Evolutionary conservation across 2,113 vertebrate species (phyloP), one percentile per base, ranked within the genome.

Genomic region (Oxygymnocypris stewartii): DNA sequence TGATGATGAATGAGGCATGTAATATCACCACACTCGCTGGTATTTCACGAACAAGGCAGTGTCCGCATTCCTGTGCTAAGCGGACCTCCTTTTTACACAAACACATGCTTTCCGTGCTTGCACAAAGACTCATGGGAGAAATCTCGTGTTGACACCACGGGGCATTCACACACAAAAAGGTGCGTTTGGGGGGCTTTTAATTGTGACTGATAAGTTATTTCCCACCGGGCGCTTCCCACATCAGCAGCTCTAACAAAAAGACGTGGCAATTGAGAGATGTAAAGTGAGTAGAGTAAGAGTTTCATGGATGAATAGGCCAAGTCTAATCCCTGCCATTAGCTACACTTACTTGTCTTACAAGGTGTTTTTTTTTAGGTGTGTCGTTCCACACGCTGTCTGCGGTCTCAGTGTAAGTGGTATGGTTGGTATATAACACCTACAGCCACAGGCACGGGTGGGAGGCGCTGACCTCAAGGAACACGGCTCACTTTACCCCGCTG

Each of bases 1-100:
- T 80, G 20, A 51, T 92, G 92, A 95, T 94, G 91, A 95, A 94
- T 94, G 92, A 90, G 94, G 93, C 88, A 93, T 92, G 90, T 92
- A 92, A 94, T 95, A 94, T 93, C 85, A 82, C 77, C 49, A 84
- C 85, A 92, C 92, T 93, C 89, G 69, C 90, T 91, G 92, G 85
- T 87, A 88, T 94, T 89, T 88, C 89, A 89, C 90, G 18, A 91
- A 90, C 87, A 86, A 86, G 89, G 92, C 67, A 40, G 71, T 75
- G 51, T 76, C 40, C 9, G 37, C 54, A 79, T 51, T 69, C 16
- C 31, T 6, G 31, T 79, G 47, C 75, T 61, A 67, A 85, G 16
- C 20, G 1, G 59, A 54, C 31, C 82, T n/a, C 61, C 44, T 49
- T 51, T 37, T 44, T 44, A 31, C 80, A 76, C 75, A 54, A n/a